These are phyloP conservation scores for Poecilia latipinna DNA, from an alignment of 2,113 vertebrate genomes.

Conservation along the genomic window DNA sequence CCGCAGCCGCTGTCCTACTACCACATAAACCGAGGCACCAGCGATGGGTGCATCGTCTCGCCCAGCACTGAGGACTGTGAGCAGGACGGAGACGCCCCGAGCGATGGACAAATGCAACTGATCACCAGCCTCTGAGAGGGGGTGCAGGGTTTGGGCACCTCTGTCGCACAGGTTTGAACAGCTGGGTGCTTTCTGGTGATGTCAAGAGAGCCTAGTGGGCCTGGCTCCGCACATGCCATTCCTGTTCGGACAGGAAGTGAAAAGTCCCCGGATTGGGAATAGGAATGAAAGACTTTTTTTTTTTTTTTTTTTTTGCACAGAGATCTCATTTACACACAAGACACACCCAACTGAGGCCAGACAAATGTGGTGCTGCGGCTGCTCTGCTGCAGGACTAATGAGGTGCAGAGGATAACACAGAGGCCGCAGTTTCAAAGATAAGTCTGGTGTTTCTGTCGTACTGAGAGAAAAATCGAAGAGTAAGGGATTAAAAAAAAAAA, in stretches of 20 bases:
- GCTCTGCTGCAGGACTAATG: conserved; percentile 62
- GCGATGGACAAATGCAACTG: conserved; percentile 98
- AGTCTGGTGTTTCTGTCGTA: conserved; percentile 76
- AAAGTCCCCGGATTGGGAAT: conserved; percentile 56
- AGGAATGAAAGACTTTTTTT: conserved; percentile 53
- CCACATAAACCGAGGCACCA: conserved; percentile 95
- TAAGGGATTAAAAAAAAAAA: conserved; percentile 37
- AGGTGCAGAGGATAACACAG: conserved; percentile 65
- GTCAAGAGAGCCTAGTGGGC: conserved; percentile 46
- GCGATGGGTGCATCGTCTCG: conserved; percentile 91
- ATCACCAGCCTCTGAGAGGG: conserved; percentile 94
- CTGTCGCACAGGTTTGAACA: conserved; percentile 63
- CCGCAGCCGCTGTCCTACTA: conserved; percentile 93
- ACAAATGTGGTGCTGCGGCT: conserved; percentile 86
- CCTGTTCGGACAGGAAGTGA: conserved; percentile 66
- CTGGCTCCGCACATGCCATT: conserved; percentile 55
- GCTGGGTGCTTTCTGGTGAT: conserved; percentile 47
- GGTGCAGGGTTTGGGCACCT: conserved; percentile 22
- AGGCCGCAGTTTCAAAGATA: conserved; percentile 78
- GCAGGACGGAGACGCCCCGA: conserved; percentile 86
- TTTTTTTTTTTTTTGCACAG: conserved; percentile 63
- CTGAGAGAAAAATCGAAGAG: conserved; percentile 54
- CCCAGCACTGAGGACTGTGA: conserved; percentile 88
- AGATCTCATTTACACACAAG: conserved; percentile 65
- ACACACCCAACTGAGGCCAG: conserved; percentile 82